phyloP scores from a whole-genome alignment of 2,113 vertebrate species.

The Heterocephalus glaber region DNA sequence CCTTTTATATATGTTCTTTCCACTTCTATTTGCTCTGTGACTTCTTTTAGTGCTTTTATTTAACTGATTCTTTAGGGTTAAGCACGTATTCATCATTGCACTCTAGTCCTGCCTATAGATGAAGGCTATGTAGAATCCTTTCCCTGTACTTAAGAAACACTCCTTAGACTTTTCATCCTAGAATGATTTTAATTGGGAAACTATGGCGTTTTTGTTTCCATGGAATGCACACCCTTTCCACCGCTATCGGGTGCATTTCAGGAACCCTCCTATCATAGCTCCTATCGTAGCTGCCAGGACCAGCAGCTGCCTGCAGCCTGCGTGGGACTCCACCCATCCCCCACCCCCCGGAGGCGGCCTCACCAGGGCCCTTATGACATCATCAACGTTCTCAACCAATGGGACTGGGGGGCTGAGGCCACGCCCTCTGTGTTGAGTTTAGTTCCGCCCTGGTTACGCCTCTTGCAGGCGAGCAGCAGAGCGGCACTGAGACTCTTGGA shows the following conservation, averaged over 20 bases:
- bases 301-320: no score
- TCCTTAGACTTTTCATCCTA: background rate
- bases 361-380: background rate
- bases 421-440: no score
- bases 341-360: background rate
- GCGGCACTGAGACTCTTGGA: no score
- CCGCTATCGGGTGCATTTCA: background rate
- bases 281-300: no score
- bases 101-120: background rate
- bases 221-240: background rate
- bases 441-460: no score
- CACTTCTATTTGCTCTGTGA: background rate
- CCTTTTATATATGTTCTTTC: background rate
- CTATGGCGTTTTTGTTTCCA: background rate
- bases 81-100: background rate
- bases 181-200: background rate
- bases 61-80: background rate
- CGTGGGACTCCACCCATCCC: background rate
- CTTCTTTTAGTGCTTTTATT: background rate
- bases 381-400: no score
- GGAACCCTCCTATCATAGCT: background rate
- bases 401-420: no score
- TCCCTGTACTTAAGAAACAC: background rate
- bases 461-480: no score
- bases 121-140: background rate